Percentiles rank a stretch among this genome's conserved stretches.
Conservation (phyloP, 1,140 invertebrate genomes). For the Papilio aristodemus region DNA sequence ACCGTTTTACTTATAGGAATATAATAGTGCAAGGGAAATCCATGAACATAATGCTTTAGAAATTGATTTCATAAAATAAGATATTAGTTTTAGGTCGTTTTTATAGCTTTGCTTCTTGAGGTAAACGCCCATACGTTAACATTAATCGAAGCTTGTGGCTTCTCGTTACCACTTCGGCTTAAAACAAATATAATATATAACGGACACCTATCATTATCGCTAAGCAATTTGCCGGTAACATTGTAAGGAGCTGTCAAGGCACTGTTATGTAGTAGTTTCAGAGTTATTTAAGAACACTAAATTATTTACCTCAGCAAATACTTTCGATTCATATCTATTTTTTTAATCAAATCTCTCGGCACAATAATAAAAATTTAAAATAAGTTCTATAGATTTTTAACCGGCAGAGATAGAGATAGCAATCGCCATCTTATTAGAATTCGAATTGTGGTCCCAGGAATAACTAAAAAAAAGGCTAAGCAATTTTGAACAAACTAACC, state of each 20-base stretch:
- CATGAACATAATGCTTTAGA: background rate
- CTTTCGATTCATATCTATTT: background rate
- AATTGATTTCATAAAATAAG: constrained; percentile 9
- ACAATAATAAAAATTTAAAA: too few relatives aligned
- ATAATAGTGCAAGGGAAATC: too few relatives aligned
- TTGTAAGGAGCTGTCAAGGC: constrained; percentile 12
- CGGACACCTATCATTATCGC: background rate
- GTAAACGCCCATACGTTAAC: constrained; percentile 7
- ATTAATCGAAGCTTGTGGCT: background rate
- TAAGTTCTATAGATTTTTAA: too few relatives aligned
- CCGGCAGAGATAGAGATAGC: too few relatives aligned
- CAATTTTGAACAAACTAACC: too few relatives aligned
- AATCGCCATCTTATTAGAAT: too few relatives aligned
- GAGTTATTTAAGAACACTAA: constrained; percentile 4
- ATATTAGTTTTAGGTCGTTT: background rate
- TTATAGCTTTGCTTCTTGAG: background rate
- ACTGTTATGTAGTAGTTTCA: constrained; percentile 4
- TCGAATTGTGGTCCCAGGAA: too few relatives aligned
- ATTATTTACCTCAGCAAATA: background rate
- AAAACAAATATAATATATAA: constrained; percentile 3
- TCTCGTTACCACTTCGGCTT: background rate
- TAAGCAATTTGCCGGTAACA: constrained; percentile 25
- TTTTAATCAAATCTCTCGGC: too few relatives aligned
- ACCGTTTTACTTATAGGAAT: too few relatives aligned
- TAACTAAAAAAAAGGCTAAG: too few relatives aligned